Evolutionary conservation across 2,113 vertebrate species (phyloP).

Genomic region (Hemibagrus wyckioides): DNA sequence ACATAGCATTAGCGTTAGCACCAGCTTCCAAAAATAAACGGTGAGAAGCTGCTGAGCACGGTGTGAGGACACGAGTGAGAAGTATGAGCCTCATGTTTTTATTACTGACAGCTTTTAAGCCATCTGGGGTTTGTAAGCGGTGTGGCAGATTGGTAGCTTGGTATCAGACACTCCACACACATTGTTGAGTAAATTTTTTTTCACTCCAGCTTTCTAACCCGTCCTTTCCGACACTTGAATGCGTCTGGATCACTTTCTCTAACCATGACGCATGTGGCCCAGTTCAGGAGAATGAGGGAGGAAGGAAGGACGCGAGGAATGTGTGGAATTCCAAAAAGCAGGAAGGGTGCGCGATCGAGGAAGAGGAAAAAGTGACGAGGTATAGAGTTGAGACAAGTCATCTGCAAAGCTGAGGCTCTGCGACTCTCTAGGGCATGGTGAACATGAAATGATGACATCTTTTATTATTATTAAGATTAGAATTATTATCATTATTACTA

Average conservation of each 20-base stretch:
- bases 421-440: background rate
- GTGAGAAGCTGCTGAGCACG: background rate
- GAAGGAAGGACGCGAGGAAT: conserved; percentile 72
- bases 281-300: conserved; percentile 49
- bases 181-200: background rate
- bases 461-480: too few species aligned
- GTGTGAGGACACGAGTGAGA: background rate
- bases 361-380: conserved; percentile 55
- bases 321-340: conserved; percentile 64
- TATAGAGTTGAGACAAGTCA: background rate
- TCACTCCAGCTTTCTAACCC: background rate
- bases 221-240: background rate
- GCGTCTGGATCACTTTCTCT: background rate
- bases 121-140: background rate
- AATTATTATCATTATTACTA: too few species aligned
- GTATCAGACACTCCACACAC: background rate
- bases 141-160: background rate
- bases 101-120: conserved; percentile 2
- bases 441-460: background rate
- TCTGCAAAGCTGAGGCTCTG: background rate
- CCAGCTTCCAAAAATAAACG: conserved; percentile 27
- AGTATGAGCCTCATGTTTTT: background rate
- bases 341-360: conserved; percentile 66
- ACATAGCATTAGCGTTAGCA: conserved; percentile 36
- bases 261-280: background rate